phyloP scores from a whole-genome alignment of 2,797 vertebrate species.

The Orestias chungarensis region DNA sequence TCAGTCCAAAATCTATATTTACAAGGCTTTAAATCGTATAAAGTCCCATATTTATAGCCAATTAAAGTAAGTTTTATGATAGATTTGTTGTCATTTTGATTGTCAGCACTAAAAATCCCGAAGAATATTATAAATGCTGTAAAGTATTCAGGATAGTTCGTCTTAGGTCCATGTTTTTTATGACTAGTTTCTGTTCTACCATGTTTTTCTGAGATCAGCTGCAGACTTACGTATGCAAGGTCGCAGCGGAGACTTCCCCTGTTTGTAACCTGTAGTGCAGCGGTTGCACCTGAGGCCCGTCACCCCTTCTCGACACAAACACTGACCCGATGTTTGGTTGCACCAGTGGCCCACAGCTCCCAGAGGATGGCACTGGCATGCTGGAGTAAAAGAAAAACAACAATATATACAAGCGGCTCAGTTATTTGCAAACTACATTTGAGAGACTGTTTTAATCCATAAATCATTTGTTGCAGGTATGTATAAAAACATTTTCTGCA shows the following conservation, averaged over 20 bases:
- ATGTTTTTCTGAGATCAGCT: fast-evolving
- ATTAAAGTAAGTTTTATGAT: not conserved
- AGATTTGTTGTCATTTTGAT: not conserved
- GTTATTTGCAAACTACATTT: not conserved
- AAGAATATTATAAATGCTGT: not conserved
- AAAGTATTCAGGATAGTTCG: not conserved
- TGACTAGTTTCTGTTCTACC: not conserved
- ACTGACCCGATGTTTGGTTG: conserved; percentile 91
- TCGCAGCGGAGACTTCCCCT: conserved; percentile 84
- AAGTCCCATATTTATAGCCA: not conserved
- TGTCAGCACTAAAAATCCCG: not conserved
- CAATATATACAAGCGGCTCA: not conserved
- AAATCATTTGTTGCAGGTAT: no score
- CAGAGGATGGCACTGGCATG: conserved; percentile 88
- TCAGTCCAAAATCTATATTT: not conserved
- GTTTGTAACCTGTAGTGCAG: conserved; percentile 86
- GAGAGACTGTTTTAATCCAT: not conserved
- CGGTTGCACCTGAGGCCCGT: conserved; percentile 86
- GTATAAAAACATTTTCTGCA: no score
- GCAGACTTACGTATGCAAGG: conserved; percentile 89
- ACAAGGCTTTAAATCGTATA: not conserved
- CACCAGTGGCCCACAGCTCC: conserved; percentile 86
- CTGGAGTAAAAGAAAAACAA: conserved; percentile 64
- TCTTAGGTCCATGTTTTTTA: not conserved
- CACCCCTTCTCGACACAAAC: conserved; percentile 89